Percentiles rank a stretch among this genome's conserved stretches.
Conservation (phyloP, 2,113 vertebrate genomes). For the Centrocercus urophasianus region DNA sequence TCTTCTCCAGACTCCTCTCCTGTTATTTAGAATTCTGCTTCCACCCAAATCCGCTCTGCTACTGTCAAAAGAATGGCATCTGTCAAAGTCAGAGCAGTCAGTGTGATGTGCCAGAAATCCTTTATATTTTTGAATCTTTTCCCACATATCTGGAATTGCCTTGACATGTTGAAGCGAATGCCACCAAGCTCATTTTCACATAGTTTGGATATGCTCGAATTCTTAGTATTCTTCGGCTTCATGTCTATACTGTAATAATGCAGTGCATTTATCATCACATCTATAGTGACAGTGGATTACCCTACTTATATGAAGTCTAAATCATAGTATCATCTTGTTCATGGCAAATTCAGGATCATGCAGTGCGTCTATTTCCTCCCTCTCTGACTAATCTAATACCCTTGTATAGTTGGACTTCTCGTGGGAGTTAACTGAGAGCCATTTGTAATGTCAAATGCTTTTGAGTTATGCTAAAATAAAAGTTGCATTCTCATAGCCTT, state of each 20-base stretch:
- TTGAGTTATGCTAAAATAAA: neutral
- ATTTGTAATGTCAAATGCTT: neutral
- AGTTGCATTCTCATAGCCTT: neutral
- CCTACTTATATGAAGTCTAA: neutral
- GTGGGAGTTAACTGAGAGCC: neutral
- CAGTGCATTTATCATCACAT: neutral
- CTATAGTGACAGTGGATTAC: neutral
- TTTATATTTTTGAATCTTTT: slow-evolving; percentile 51
- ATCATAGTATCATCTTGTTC: neutral
- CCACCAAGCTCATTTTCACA: neutral
- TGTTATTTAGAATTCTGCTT: slow-evolving; percentile 41
- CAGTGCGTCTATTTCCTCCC: neutral
- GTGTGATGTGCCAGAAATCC: slow-evolving; percentile 38
- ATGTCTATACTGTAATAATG: neutral
- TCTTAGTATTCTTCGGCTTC: neutral
- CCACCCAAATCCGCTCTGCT: neutral
- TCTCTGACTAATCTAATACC: neutral
- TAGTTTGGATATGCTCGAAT: neutral
- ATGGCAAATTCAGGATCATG: neutral
- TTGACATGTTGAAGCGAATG: slow-evolving; percentile 41
- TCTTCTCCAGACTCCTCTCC: neutral
- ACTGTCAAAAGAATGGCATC: slow-evolving; percentile 15
- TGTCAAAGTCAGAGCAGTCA: slow-evolving; percentile 5
- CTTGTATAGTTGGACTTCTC: neutral
- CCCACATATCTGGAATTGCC: slow-evolving; percentile 10